Conservation (phyloP, 2,888 invertebrate genomes). For the Allygus modestus region DNA sequence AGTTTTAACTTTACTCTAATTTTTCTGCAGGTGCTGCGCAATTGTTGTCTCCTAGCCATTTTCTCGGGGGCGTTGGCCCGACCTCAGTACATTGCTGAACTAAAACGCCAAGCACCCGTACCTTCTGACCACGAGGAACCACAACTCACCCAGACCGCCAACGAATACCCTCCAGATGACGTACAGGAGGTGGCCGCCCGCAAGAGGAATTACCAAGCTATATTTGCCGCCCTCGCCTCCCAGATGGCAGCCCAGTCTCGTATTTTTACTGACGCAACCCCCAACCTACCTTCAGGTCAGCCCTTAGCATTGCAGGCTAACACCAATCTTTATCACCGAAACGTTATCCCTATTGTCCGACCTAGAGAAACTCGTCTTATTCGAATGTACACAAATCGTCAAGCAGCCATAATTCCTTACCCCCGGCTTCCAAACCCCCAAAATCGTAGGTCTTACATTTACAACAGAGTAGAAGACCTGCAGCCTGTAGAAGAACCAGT, state of each 20-base stretch:
- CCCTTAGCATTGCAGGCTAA: background rate
- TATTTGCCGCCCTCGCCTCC: conserved; percentile 16
- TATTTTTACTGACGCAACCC: background rate
- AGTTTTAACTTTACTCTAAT: no score
- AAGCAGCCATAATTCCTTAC: background rate
- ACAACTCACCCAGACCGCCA: background rate
- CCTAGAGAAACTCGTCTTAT: background rate
- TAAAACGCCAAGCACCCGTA: background rate
- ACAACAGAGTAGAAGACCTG: background rate
- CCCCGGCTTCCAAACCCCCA: background rate
- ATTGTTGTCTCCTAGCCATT: background rate
- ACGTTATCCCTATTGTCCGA: background rate
- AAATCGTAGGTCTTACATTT: background rate
- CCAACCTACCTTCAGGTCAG: background rate
- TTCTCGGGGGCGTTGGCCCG: background rate
- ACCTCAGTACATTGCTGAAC: background rate
- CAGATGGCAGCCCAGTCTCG: background rate
- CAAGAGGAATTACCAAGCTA: conserved; percentile 34
- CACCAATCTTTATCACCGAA: background rate
- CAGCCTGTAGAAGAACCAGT: background rate
- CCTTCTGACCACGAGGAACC: background rate
- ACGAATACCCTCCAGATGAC: background rate
- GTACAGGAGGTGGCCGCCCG: background rate
- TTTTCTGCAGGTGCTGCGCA: conserved; percentile 11
- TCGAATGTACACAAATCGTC: background rate